A percentile compares a stretch with the other conserved stretches of the same genome.
These are phyloP conservation scores for Plodia interpunctella DNA, from an alignment of 1,140 invertebrate genomes.

Conservation along the genomic window DNA sequence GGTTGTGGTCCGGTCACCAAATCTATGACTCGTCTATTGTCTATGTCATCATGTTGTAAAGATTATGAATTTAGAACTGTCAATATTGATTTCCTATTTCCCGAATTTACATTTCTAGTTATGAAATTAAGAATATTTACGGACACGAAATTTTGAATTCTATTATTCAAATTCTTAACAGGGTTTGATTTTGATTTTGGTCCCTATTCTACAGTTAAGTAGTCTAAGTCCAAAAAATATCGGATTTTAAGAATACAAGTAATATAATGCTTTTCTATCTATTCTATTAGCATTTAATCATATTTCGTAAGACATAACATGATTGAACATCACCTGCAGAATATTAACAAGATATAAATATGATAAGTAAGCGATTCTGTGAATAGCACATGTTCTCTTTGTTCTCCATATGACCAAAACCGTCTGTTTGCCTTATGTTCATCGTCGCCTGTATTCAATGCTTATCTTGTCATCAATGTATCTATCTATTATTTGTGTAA, in stretches of 20 bases:
- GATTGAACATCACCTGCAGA: background rate
- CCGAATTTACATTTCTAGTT: background rate
- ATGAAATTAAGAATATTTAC: too few relatives aligned
- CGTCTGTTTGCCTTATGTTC: background rate
- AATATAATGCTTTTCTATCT: too few relatives aligned
- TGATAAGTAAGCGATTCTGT: background rate
- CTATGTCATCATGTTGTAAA: background rate
- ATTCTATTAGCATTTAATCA: background rate
- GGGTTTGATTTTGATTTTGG: too few relatives aligned
- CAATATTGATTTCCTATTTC: background rate
- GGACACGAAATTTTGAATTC: too few relatives aligned
- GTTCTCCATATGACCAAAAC: background rate
- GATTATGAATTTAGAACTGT: background rate
- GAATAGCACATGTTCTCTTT: background rate
- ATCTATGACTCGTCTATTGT: background rate
- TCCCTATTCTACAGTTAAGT: too few relatives aligned
- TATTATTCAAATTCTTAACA: too few relatives aligned
- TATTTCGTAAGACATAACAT: background rate
- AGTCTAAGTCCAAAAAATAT: too few relatives aligned
- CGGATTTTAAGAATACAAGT: too few relatives aligned
- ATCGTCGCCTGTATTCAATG: too few relatives aligned
- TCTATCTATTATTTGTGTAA: too few relatives aligned
- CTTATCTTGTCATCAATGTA: too few relatives aligned
- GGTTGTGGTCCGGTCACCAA: background rate
- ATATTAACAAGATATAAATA: background rate